phyloP scores from a whole-genome alignment of 2,113 vertebrate genomes.

The Pseudolaguvia tuberculata region DNA sequence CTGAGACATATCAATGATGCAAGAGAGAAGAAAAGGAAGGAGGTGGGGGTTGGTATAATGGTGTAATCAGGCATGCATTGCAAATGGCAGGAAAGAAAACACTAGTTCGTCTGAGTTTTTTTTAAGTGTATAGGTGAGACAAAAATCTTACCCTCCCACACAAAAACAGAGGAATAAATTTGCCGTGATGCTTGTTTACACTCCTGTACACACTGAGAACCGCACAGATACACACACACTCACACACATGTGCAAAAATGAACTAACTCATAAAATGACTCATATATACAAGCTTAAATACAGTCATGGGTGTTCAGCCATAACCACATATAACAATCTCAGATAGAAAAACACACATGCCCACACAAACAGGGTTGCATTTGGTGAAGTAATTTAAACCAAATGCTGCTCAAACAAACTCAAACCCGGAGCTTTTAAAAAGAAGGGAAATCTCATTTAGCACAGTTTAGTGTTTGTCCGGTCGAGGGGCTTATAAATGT shows the following conservation, averaged over 20 bases:
- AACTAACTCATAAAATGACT: conserved; percentile 10
- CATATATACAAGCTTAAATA: conserved; percentile 22
- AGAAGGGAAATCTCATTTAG: conserved; percentile 13
- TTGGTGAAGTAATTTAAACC: conserved; percentile 15
- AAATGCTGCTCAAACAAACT: not conserved
- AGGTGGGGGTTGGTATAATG: not conserved
- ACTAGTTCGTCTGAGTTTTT: not conserved
- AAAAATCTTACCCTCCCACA: conserved; percentile 12
- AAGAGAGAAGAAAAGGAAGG: conserved; percentile 21
- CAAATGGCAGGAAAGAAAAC: conserved; percentile 24
- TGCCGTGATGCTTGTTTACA: not conserved
- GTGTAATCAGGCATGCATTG: conserved; percentile 26
- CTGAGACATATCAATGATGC: conserved; percentile 23
- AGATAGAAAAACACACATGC: conserved; percentile 1
- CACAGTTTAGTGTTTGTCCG: not conserved
- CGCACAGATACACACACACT: conserved; percentile 11
- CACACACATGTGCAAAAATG: not conserved
- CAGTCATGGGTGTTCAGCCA: not conserved
- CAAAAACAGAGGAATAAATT: conserved; percentile 12
- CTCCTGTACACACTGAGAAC: not conserved
- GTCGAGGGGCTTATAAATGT: conserved; percentile 12
- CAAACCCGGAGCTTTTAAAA: not conserved
- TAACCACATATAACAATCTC: conserved; percentile 25
- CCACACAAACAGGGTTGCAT: not conserved
- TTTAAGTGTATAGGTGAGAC: not conserved